Evolutionary conservation across 2,888 invertebrate genomes (phyloP).

Genomic region (Drosophila antonietae): DNA sequence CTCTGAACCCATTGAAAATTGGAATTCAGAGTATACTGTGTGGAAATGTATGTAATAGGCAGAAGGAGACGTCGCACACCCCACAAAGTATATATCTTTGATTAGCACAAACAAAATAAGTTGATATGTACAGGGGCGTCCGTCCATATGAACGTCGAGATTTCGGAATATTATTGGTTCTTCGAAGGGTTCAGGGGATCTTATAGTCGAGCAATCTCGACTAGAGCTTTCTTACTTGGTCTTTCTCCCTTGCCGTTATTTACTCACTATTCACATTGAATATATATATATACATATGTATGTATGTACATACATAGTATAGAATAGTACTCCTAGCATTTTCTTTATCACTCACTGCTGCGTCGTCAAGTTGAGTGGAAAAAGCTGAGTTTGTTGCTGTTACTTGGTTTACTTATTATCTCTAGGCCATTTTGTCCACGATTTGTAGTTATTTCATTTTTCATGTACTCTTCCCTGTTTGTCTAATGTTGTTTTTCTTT

Average conservation of each 20-base stretch:
- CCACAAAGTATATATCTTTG: too few relatives aligned
- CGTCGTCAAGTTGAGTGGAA: constrained; percentile 19
- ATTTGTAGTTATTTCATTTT: constrained; percentile 39
- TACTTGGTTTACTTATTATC: constrained; percentile 45
- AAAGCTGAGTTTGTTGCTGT: constrained; percentile 35
- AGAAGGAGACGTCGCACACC: too few relatives aligned
- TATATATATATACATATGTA: not conserved
- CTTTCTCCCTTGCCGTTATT: constrained; percentile 3
- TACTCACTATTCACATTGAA: constrained; percentile 3
- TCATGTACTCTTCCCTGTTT: constrained; percentile 55
- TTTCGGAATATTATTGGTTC: too few relatives aligned
- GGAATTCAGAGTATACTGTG: too few relatives aligned
- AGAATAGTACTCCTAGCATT: constrained; percentile 46
- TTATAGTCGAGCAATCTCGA: too few relatives aligned
- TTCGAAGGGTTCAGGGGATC: too few relatives aligned
- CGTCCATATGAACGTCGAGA: too few relatives aligned
- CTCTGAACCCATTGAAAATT: too few relatives aligned
- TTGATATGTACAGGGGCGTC: too few relatives aligned
- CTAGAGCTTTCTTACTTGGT: too few relatives aligned
- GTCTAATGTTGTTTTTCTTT: constrained; percentile 35
- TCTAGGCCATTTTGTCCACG: constrained; percentile 61
- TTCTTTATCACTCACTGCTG: constrained; percentile 64
- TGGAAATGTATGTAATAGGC: too few relatives aligned
- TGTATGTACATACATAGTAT: not conserved
- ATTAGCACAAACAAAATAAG: too few relatives aligned